Percentiles rank a stretch among this genome's conserved stretches.
Conservation (phyloP, 2,113 vertebrate species). For the Datnioides undecimradiatus region DNA sequence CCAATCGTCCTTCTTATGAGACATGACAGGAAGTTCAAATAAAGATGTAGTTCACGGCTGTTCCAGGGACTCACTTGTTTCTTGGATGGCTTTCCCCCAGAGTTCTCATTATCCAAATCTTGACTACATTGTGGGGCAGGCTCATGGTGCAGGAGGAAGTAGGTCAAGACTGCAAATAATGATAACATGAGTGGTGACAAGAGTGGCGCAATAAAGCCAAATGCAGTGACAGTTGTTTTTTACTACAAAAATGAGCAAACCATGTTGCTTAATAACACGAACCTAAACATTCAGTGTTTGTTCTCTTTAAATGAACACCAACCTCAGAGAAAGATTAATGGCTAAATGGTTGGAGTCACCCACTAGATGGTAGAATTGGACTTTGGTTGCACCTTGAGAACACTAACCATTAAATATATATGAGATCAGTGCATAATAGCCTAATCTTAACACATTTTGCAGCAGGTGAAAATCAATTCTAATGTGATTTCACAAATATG, state of each 20-base stretch:
- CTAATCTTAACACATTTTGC: background rate
- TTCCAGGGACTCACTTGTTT: slow-evolving; percentile 14
- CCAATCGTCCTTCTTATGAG: background rate
- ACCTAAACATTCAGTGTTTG: background rate
- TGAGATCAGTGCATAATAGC: background rate
- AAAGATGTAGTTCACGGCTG: background rate
- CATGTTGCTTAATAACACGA: background rate
- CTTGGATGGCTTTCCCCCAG: slow-evolving; percentile 25
- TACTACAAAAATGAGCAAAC: background rate
- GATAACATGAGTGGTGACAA: slow-evolving; percentile 7
- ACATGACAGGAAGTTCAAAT: slow-evolving; percentile 1
- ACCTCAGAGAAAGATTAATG: background rate
- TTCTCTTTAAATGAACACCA: background rate
- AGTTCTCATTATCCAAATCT: slow-evolving; percentile 49
- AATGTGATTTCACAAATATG: background rate
- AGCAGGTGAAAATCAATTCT: background rate
- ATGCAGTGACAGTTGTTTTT: background rate
- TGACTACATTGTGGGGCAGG: background rate
- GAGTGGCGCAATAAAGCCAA: background rate
- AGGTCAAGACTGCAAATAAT: slow-evolving; percentile 23
- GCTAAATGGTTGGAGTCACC: background rate
- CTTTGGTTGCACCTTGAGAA: background rate
- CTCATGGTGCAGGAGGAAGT: slow-evolving; percentile 21
- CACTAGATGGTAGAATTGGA: slow-evolving; percentile 66
- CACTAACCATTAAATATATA: background rate